Evolutionary conservation across 2,113 vertebrate species (phyloP).

Genomic region (Chaetodon trifascialis): DNA sequence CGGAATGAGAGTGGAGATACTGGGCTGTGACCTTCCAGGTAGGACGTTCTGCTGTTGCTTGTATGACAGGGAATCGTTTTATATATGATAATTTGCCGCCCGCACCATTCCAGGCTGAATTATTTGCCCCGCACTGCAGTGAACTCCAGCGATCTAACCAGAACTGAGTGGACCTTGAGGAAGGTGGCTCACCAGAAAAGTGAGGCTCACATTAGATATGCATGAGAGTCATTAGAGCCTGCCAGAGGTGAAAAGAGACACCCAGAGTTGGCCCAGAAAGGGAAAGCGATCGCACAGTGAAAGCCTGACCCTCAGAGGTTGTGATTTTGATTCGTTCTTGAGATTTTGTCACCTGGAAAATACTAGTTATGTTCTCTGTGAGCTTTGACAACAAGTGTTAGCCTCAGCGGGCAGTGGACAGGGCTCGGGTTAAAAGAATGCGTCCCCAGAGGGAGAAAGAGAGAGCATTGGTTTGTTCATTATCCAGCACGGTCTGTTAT

Average conservation of each 20-base stretch:
- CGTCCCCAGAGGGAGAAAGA: slow-evolving; percentile 48
- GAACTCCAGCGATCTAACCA: slow-evolving; percentile 34
- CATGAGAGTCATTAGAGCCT: slow-evolving; percentile 59
- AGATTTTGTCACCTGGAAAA: slow-evolving; percentile 43
- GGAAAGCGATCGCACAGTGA: neutral
- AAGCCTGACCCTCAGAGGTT: slow-evolving; percentile 3
- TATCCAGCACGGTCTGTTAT: slow-evolving; percentile 82
- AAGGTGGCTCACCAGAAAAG: slow-evolving; percentile 36
- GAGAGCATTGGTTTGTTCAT: slow-evolving; percentile 35
- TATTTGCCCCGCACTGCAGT: slow-evolving; percentile 24
- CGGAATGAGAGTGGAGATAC: slow-evolving; percentile 96
- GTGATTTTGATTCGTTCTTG: slow-evolving; percentile 9
- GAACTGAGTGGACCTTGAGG: slow-evolving; percentile 54
- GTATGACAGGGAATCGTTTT: slow-evolving; percentile 12
- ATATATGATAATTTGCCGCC: slow-evolving; percentile 35
- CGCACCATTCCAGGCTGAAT: slow-evolving; percentile 32
- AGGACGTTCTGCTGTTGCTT: slow-evolving; percentile 49
- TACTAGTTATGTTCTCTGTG: neutral
- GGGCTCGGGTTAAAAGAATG: slow-evolving; percentile 61
- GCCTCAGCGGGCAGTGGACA: slow-evolving; percentile 44
- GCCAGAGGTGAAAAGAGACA: slow-evolving; percentile 49
- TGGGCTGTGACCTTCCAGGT: slow-evolving; percentile 98
- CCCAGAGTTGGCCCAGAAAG: neutral
- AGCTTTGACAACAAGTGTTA: slow-evolving; percentile 24
- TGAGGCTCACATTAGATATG: slow-evolving; percentile 61